Base-by-base conservation (phyloP, 1,140 invertebrate genomes). In the Aphis gossypii region DNA sequence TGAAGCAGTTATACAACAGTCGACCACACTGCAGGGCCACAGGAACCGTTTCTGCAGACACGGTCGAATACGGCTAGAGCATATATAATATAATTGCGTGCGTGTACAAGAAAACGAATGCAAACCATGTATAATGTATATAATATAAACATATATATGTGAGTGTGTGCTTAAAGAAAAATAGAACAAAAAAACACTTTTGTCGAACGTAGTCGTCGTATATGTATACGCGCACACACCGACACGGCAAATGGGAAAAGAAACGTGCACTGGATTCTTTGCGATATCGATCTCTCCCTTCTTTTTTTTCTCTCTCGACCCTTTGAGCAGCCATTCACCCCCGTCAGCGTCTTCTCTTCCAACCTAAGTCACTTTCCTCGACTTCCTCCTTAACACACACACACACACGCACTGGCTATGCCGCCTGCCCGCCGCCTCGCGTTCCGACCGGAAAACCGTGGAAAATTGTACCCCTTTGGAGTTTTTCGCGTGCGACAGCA, bases 221-320 rank as follows among this genome's bases (percentile, higher is more conserved):
- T 44, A 11, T 76, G 82, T 92, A 92, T 54, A 51, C 91, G 30
- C n/a, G 76, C 35, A 23, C 87, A 48, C 87, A n/a, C 21, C 87
- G 41, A 23, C 48, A 91, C 23, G 35, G 35, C 9, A 48, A 8
- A n/a, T 14, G 90, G 11, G 82, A 56, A 44, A 48, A 38, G 82
- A 93, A 82, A 93, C 92, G 82, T 56, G 91, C 91, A 82, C 91
- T 92, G 91, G 91, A 92, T 92, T 92, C 91, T 92, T 92, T 83
- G 46, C 83, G 54, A 93, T 90, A 88, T 90, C 84, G 84, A 93
- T 90, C 93, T 82, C 86, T 68, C 93, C 54, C 54, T 51, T 90
- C 46, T 86, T 89, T 93, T 93, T 82, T 25, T n/a, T 46, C 8
- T 56, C 51, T n/a, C 38, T 30, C 54, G 56, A 89, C 30, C 84